These are phyloP conservation scores for Pachymerium ferrugineum DNA, from an alignment of 2,888 invertebrate genomes.

Conservation along the genomic window DNA sequence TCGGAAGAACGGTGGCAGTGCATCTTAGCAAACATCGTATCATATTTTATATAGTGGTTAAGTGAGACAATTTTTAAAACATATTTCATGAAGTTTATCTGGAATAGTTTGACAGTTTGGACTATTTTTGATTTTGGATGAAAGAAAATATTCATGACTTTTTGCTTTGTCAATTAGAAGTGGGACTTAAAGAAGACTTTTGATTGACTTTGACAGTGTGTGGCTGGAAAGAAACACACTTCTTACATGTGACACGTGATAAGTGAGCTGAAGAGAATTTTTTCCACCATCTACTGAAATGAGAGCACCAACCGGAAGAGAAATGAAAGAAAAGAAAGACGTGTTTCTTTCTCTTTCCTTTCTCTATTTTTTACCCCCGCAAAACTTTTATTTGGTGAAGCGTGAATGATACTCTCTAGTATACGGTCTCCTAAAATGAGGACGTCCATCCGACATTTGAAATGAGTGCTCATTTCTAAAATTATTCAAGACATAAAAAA, in stretches of 20 bases:
- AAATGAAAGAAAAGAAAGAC: conserved; percentile 12
- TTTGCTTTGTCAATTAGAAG: neutral
- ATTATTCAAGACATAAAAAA: conserved; percentile 23
- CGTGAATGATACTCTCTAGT: neutral
- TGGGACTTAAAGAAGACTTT: conserved; percentile 3
- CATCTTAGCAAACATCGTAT: neutral
- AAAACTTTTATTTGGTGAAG: neutral
- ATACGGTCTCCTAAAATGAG: neutral
- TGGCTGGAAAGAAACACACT: neutral
- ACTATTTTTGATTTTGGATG: too few species aligned
- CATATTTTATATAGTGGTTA: conserved; percentile 16
- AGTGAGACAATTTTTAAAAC: conserved; percentile 4
- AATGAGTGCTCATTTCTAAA: neutral
- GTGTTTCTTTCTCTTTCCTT: neutral
- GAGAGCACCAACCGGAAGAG: conserved; percentile 23
- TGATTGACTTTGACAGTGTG: conserved; percentile 19
- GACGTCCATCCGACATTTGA: neutral
- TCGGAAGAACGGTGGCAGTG: conserved; percentile 6
- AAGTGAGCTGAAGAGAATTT: conserved; percentile 13
- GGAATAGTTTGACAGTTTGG: neutral
- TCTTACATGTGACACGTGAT: conserved; percentile 20
- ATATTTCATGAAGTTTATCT: neutral
- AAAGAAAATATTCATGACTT: neutral
- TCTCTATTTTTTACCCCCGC: neutral
- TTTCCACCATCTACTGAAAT: conserved; percentile 3